phyloP scores from a whole-genome alignment of 2,797 vertebrate genomes.

The Halcyon leucocephala region DNA sequence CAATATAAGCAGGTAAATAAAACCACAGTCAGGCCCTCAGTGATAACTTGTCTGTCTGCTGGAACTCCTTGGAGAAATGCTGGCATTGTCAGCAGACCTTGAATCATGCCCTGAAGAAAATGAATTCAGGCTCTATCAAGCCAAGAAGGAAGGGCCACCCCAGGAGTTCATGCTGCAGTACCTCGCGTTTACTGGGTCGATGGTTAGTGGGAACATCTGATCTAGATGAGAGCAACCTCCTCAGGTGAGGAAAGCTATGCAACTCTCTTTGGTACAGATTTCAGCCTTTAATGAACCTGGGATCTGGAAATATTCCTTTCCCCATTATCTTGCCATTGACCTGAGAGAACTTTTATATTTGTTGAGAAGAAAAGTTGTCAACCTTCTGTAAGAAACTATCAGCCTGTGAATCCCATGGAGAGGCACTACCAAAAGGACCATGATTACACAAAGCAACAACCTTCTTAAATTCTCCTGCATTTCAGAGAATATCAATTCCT shows the following conservation, averaged over 20 bases:
- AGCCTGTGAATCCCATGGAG: background rate
- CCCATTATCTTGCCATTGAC: background rate
- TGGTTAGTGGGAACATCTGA: background rate
- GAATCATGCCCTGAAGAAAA: background rate
- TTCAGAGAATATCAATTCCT: background rate
- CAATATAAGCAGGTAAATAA: conserved; percentile 1
- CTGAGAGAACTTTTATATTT: background rate
- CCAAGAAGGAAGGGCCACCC: background rate
- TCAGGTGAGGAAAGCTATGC: accelerated
- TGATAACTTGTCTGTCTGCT: background rate
- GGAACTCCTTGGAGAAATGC: background rate
- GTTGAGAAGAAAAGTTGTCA: background rate
- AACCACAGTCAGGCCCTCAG: background rate
- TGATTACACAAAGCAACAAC: background rate
- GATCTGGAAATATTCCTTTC: background rate
- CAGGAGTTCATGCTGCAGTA: background rate
- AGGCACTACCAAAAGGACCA: background rate
- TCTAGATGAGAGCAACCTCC: accelerated
- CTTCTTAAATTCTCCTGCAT: conserved; percentile 30
- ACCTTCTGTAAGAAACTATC: background rate
- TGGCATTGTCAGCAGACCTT: background rate
- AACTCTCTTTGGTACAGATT: background rate
- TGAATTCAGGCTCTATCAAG: background rate
- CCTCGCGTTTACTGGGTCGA: background rate
- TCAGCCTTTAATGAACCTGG: background rate